Base-by-base conservation (phyloP, 1,140 invertebrate species). In the Halotydeus destructor region DNA sequence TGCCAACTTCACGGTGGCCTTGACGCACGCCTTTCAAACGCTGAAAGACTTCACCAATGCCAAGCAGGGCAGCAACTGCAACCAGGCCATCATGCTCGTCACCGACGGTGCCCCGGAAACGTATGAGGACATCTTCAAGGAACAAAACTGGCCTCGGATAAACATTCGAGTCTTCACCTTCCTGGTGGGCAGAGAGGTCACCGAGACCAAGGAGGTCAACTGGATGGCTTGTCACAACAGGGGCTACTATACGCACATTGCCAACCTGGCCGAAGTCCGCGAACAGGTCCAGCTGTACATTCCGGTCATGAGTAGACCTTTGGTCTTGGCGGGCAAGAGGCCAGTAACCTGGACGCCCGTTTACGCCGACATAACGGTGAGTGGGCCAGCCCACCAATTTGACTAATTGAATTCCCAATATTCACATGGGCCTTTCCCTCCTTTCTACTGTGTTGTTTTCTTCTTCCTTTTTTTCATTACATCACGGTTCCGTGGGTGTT, bases 31-130 rank as follows among this genome's bases (percentile, higher is more conserved):
- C 0, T 99, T 98, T 63, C 72, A 83, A 54, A 61, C 91, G 12
- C 65, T 94, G 27, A 69, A 70, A 62, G 22, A 24, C 16, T 39
- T 30, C 14, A 30, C 28, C 9, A 6, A 19, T 14, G 41, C 32
- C 16, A 43, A 75, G 1, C 69, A 74, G 50, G 82, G 83, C 5
- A 67, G 70, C 46, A 78, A 89, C 9, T 98, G 91, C 55, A 97
- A 96, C 62, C 78, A 91, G 62, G 89, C 88, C 8, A 97, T 98
- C 52, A 97, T 98, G 89, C 60, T 99, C 35, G 77, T 99, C 48
- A 94, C 91, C 8, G 93, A 98, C 64, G 93, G 91, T 21, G 82
- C 91, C 18, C 86, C 91, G 12, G 80, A 85, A 50, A 83, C 79
- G 54, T 89, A 78, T 59, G 76, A 86, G 53, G 76, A 85, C 50